These are phyloP conservation scores for Rhagium mordax DNA, from an alignment of 2,888 invertebrate genomes.

Conservation along the genomic window DNA sequence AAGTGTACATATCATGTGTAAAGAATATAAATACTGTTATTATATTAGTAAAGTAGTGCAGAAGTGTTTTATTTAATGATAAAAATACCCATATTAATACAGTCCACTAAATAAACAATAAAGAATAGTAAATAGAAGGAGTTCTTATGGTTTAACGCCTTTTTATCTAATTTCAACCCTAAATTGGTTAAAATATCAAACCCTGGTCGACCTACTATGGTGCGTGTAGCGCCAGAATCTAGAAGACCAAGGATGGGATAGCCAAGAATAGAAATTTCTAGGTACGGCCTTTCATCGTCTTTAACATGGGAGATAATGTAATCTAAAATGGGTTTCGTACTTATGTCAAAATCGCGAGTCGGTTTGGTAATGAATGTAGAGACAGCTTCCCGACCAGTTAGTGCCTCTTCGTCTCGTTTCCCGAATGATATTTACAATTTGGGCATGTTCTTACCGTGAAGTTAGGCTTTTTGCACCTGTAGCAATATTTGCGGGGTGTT, in stretches of 20 bases:
- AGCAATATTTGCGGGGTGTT: slow-evolving; percentile 20
- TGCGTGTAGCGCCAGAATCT: slow-evolving; percentile 33
- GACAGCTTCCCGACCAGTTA: slow-evolving; percentile 1
- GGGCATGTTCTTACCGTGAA: slow-evolving; percentile 39
- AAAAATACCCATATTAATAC: no score
- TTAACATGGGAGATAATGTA: slow-evolving; percentile 31
- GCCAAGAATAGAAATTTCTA: slow-evolving; percentile 23
- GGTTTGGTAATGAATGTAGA: no score
- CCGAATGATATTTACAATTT: slow-evolving; percentile 15
- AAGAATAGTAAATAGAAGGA: no score
- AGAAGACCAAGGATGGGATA: slow-evolving; percentile 22
- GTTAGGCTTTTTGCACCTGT: no score
- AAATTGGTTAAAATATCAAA: slow-evolving; percentile 16
- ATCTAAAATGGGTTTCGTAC: no score
- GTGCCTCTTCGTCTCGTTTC: no score
- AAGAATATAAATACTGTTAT: no score
- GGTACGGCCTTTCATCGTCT: slow-evolving; percentile 36
- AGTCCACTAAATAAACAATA: no score
- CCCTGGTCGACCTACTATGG: slow-evolving; percentile 17
- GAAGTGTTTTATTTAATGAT: no score
- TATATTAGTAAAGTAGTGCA: no score
- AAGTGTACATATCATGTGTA: no score
- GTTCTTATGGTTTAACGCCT: no score
- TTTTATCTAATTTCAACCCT: slow-evolving; percentile 14
- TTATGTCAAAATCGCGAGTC: not conserved